phyloP scores from a whole-genome alignment of 2,113 vertebrate species.

The Turdus rufiventris region DNA sequence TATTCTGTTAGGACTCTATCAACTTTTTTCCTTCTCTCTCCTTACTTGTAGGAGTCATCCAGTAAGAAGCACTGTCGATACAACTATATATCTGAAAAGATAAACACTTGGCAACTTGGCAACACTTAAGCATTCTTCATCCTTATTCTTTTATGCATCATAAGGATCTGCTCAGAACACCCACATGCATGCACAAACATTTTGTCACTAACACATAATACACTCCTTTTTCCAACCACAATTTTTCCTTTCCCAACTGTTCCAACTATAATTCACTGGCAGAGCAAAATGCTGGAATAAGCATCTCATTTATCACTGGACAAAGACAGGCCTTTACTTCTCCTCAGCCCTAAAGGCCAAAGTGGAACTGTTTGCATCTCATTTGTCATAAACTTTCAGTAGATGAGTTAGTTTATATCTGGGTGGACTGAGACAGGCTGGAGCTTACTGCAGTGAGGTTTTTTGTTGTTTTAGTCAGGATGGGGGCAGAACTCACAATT shows the following conservation, averaged over 20 bases:
- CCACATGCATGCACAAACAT: constrained; percentile 47
- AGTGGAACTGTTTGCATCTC: constrained; percentile 28
- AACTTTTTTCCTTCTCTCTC: background rate
- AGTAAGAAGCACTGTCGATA: background rate
- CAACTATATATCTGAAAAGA: constrained; percentile 33
- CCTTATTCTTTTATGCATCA: background rate
- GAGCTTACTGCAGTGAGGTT: background rate
- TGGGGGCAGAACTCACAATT: background rate
- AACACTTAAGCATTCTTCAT: constrained; percentile 40
- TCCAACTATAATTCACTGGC: constrained; percentile 55
- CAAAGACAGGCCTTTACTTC: constrained; percentile 49
- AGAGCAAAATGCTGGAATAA: constrained; percentile 52
- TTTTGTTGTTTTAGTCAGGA: background rate
- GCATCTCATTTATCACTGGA: constrained; percentile 50
- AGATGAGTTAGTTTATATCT: constrained; percentile 26
- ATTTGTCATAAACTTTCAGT: constrained; percentile 36
- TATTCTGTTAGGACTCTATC: background rate
- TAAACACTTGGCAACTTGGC: constrained; percentile 59
- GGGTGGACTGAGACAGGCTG: background rate
- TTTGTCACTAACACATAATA: constrained; percentile 52
- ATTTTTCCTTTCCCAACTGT: constrained; percentile 38
- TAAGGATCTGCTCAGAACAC: constrained; percentile 41
- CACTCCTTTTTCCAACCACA: constrained; percentile 55
- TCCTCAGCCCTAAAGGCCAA: constrained; percentile 22
- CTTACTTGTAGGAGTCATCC: background rate